Evolutionary conservation across 2,113 vertebrate species (phyloP), one percentile per base, ranked within the genome.

Genomic region (Cercocebus atys): DNA sequence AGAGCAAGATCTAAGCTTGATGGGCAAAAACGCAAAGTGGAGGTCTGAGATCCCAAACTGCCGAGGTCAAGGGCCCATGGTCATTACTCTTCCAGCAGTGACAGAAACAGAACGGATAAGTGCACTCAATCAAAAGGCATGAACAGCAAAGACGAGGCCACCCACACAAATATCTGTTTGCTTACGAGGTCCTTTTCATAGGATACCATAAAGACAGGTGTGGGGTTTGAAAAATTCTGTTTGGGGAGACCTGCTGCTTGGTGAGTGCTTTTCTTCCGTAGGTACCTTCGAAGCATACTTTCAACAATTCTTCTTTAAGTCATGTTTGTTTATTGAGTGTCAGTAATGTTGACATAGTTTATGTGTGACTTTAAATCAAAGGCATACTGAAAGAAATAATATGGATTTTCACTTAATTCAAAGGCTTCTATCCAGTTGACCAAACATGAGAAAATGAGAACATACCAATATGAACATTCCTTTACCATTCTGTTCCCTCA

Each of bases 321-420:
- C 70, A 66, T 79, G 14, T 94, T 88, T 96, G 59, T 81, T 96
- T 96, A 87, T 7, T 61, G 40, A 95, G 55, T 64, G 52, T 81
- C 88, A 83, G 32, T 8, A 80, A 68, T 76, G 72, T 75, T 88
- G 88, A 90, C 47, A 88, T 30, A 68, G 89, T 16, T 83, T 95
- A 75, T 86, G 66, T 92, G 70, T 92, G 47, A 92, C 57, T 88
- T 97, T 95, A 93, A 97, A 91, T 90, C 79, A 90, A 95, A 96
- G 50, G 40, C 38, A 83, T 7, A 13, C 0, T 57, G 27, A 43
- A 87, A 95, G 25, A 80, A 93, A 92, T 78, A 57, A 81, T 89
- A 87, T 2, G 45, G 83, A 84, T 93, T 94, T 97, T 92, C 57
- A 72, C 55, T 89, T 89, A 72, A 89, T 90, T 95, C 92, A 95